Percentiles rank a stretch among this genome's conserved stretches.
These are phyloP conservation scores for Phalacrocorax aristotelis DNA, from an alignment of 2,113 vertebrate species.

Conservation along the genomic window DNA sequence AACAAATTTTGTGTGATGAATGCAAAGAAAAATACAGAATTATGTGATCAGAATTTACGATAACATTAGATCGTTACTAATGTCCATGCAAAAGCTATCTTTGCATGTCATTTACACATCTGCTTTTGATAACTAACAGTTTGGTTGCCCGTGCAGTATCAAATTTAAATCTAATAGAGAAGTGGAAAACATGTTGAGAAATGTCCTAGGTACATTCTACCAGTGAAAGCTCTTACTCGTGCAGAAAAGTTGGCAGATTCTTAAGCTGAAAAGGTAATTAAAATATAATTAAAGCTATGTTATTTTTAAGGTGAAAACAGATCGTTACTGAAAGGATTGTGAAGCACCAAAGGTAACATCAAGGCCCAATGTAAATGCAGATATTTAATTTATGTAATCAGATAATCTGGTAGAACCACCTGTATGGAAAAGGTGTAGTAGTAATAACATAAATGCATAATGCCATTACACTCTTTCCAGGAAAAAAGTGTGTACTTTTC, in stretches of 20 bases:
- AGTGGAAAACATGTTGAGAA: neutral
- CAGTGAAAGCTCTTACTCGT: neutral
- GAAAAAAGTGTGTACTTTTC: neutral
- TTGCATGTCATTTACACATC: neutral
- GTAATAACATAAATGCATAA: neutral
- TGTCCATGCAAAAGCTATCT: neutral
- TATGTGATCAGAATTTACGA: neutral
- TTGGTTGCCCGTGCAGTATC: neutral
- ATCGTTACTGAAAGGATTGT: neutral
- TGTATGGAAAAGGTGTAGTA: neutral
- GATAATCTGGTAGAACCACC: neutral
- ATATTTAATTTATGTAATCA: neutral
- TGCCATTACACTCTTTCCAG: neutral
- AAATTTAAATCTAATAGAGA: neutral
- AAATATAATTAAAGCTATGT: neutral
- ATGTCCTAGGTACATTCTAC: neutral
- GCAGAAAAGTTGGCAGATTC: neutral
- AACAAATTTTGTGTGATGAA: neutral
- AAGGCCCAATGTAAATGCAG: neutral
- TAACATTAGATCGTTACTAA: neutral
- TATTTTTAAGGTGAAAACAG: neutral
- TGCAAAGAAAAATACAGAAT: neutral
- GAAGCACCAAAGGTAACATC: neutral
- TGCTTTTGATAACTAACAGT: neutral
- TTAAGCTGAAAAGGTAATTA: neutral